Conservation (phyloP, 2,113 vertebrate species). For the Semnopithecus entellus region DNA sequence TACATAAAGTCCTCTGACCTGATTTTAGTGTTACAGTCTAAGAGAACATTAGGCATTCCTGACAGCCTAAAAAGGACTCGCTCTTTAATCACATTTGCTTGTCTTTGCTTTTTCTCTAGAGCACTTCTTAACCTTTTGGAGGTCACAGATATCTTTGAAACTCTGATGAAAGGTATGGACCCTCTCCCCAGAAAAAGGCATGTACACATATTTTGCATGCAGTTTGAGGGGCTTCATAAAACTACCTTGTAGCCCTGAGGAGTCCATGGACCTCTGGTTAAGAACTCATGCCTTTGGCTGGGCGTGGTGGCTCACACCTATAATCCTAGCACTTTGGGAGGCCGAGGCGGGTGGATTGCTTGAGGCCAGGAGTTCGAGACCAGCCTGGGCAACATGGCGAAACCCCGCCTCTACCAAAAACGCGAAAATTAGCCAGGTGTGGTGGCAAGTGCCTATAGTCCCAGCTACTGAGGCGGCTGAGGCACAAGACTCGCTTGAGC, state of each 20-base stretch:
- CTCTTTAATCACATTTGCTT: conserved; percentile 73
- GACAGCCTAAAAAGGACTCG: conserved; percentile 47
- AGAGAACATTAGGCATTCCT: conserved; percentile 36
- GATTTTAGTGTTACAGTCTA: conserved; percentile 26
- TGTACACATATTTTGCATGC: conserved; percentile 69
- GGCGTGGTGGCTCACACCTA: too few relatives aligned
- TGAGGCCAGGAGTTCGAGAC: too few relatives aligned
- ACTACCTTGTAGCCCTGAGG: conserved; percentile 60
- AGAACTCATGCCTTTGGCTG: conserved; percentile 45
- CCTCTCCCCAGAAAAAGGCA: conserved; percentile 69
- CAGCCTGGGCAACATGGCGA: too few relatives aligned
- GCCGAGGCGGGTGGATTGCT: too few relatives aligned
- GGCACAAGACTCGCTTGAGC: too few relatives aligned
- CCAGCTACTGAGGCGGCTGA: too few relatives aligned
- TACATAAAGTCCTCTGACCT: background rate
- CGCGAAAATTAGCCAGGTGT: too few relatives aligned
- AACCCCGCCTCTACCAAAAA: too few relatives aligned
- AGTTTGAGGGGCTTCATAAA: conserved; percentile 61
- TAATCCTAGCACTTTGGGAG: too few relatives aligned
- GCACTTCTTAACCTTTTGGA: conserved; percentile 77
- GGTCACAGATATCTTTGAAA: conserved; percentile 77
- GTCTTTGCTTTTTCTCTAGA: conserved; percentile 79
- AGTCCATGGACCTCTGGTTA: conserved; percentile 70
- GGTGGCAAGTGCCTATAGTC: too few relatives aligned
- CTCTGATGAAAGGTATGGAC: conserved; percentile 74